Conservation (phyloP, 2,888 invertebrate species). For the Volucella bombylans region DNA sequence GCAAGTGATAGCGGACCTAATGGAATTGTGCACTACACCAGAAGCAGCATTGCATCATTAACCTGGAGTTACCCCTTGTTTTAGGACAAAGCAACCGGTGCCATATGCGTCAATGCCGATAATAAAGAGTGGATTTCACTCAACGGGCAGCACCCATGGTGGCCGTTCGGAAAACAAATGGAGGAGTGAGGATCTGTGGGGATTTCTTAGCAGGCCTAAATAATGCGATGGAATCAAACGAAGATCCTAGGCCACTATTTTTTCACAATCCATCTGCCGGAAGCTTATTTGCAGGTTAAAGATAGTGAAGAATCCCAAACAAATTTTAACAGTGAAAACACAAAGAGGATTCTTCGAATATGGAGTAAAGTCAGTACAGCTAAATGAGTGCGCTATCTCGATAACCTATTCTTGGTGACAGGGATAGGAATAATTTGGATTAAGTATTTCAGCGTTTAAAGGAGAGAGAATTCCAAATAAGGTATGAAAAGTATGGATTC, state of each 20-base stretch:
- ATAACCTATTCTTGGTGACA: not conserved
- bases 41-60: too few species aligned
- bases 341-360: constrained; percentile 60
- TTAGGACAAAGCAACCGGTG: constrained; percentile 70
- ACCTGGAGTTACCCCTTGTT: constrained; percentile 54
- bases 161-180: constrained; percentile 51
- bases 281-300: too few species aligned
- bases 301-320: constrained; percentile 28
- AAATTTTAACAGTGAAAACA: constrained; percentile 66
- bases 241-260: constrained; percentile 60
- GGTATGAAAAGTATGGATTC: constrained; percentile 53
- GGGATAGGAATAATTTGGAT: not conserved
- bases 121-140: constrained; percentile 65
- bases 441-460: constrained; percentile 34
- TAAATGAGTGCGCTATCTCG: not conserved
- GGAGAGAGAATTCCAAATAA: constrained; percentile 55
- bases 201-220: constrained; percentile 73
- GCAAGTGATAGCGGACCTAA: not conserved
- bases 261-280: too few species aligned
- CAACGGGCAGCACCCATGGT: constrained; percentile 75
- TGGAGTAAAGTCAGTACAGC: constrained; percentile 28
- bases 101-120: constrained; percentile 65
- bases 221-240: constrained; percentile 63
- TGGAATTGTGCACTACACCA: too few species aligned
- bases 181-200: constrained; percentile 72